These are phyloP conservation scores for Sanderia malayensis DNA, from an alignment of 30 jellyfish, hydroid and myxozoan genomes.

Conservation along the genomic window DNA sequence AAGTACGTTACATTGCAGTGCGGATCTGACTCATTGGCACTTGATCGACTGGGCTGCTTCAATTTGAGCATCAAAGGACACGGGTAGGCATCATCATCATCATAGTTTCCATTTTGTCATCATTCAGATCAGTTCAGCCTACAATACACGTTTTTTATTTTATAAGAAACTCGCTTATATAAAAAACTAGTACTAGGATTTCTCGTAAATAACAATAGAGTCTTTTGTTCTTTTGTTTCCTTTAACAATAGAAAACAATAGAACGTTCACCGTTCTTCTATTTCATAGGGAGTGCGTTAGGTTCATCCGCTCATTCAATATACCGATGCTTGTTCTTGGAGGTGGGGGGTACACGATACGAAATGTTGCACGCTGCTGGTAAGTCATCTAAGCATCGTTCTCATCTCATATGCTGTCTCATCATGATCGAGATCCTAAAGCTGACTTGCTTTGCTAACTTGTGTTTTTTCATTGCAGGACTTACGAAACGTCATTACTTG, in stretches of 20 bases:
- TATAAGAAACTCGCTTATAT: no score
- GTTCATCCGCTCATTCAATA: conserved; percentile 78
- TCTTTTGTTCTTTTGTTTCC: conserved; percentile 5
- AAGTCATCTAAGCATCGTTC: conserved; percentile 7
- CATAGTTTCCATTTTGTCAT: background rate
- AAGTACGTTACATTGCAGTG: conserved; percentile 54
- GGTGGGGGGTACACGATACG: conserved; percentile 99
- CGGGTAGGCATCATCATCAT: conserved; percentile 45
- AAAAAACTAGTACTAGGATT: no score
- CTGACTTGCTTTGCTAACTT: background rate
- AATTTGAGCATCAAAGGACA: conserved; percentile 88
- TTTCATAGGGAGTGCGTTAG: conserved; percentile 80
- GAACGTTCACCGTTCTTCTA: no score
- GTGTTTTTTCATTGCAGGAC: conserved; percentile 43
- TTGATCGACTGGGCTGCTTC: conserved; percentile 96
- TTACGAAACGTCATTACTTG: conserved; percentile 84
- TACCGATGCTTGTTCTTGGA: conserved; percentile 96
- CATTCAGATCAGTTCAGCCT: background rate
- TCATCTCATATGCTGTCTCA: no score
- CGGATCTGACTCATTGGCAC: conserved; percentile 98
- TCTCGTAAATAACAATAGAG: no score
- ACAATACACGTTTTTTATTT: no score
- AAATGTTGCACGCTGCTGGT: conserved; percentile 98
- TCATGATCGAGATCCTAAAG: no score
- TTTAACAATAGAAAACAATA: no score